Evolutionary conservation across 2,888 invertebrate species (phyloP), one percentile per base, ranked within the genome.

Genomic region (Heliconius cydno): DNA sequence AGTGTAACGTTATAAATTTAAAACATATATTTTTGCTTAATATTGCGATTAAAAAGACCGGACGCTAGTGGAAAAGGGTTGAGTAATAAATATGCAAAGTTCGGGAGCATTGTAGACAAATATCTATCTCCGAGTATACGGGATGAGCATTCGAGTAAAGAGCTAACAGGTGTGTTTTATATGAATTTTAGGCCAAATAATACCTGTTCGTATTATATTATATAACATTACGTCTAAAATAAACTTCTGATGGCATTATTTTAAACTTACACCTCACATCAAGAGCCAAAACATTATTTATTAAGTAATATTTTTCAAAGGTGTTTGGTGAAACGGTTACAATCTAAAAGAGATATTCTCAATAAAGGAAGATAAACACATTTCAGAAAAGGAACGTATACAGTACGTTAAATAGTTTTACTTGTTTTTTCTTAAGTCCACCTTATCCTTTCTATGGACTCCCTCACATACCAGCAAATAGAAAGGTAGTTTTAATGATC

Each of bases 71-170:
- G 19, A 74, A 82, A 84, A 82, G 86, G 90, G 90, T 91, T 92
- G 87, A 88, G 88, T 88, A 88, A 92, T 92, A 92, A 92, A 92
- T 92, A 92, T 92, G 92, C 91, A 91, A 92, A 92, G 89, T 93
- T 92, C 89, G 89, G 87, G 86, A 88, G 87, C 88, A 90, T 90
- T 90, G 89, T 88, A 90, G 91, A 92, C 90, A 90, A 91, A 91
- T 90, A 89, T 89, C 88, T 88, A 88, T 89, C 90, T 89, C n/a
- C n/a, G n/a, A n/a, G n/a, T n/a, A 89, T 89, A 89, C 89, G 87
- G 89, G 90, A 89, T 88, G 88, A 88, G 87, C 87, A 88, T 88
- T 88, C 86, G 83, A 87, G 88, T 87, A 91, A 90, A 71, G 28
- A 80, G 87, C 73, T 84, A 86, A 84, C 92, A 92, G 92, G 92